Percentiles rank a stretch among this genome's conserved stretches.
These are phyloP conservation scores for Melieria picta DNA, from an alignment of 2,888 invertebrate species.

Conservation along the genomic window DNA sequence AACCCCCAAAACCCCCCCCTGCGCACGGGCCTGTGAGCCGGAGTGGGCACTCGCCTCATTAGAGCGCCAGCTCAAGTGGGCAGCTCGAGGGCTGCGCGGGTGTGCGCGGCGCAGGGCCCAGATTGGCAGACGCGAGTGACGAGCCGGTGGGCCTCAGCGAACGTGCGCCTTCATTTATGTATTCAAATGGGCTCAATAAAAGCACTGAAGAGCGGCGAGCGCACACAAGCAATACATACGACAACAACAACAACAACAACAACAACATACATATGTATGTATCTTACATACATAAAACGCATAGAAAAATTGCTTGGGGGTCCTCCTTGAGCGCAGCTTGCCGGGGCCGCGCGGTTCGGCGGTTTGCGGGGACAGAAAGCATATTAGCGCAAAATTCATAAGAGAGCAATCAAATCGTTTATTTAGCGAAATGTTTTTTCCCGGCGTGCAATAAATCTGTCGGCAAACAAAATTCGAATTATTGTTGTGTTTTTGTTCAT, in stretches of 20 bases:
- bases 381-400: slow-evolving; percentile 50
- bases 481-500: too few relatives aligned
- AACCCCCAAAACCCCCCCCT: too few relatives aligned
- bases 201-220: slow-evolving; percentile 52
- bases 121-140: not conserved
- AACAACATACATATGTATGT: not conserved
- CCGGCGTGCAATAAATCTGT: too few relatives aligned
- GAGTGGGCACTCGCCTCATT: slow-evolving; percentile 11
- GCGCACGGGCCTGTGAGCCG: too few relatives aligned
- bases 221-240: not conserved
- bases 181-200: slow-evolving; percentile 50
- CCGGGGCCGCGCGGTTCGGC: not conserved
- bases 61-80: slow-evolving; percentile 23
- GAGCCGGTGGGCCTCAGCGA: not conserved
- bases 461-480: too few relatives aligned
- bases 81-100: slow-evolving; percentile 3
- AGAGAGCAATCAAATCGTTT: slow-evolving; percentile 52
- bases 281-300: not conserved
- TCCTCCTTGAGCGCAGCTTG: too few relatives aligned
- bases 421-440: slow-evolving; percentile 20
- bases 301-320: too few relatives aligned
- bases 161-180: not conserved
- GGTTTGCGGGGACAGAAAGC: slow-evolving; percentile 5
- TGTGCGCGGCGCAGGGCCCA: not conserved
- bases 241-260: too few relatives aligned